Evolutionary conservation across 2,888 invertebrate genomes (phyloP), one percentile per base, ranked within the genome.

Genomic region (Eudemis profundana): DNA sequence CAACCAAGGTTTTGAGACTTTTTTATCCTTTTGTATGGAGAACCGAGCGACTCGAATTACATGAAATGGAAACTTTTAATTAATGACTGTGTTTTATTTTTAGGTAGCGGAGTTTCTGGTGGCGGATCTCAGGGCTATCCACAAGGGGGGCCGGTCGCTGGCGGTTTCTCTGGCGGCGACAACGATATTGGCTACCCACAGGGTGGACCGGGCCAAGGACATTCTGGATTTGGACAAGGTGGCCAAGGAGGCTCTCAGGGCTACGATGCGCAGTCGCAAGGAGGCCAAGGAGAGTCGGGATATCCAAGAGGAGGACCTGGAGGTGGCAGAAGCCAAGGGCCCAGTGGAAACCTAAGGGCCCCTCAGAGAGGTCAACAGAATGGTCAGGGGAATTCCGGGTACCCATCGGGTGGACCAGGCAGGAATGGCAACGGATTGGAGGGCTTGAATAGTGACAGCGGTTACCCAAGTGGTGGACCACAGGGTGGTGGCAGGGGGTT

Each of bases 381-480:
- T 42, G 72, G 73, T 29, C 59, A 59, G 21, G 74, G 73, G n/a
- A 49, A 40, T 57, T 73, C 71, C 8, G 84, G 85, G 14, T 84
- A 83, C 68, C 76, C 83, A 56, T 75, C 76, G 53, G 82, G 80
- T 40, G 75, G 79, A 62, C 77, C 79, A 1, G 68, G 68, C 5
- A 65, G 67, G 12, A 69, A 57, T 54, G 33, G 29, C n/a, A 68
- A 68, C 8, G 70, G 73, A 54, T 68, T 68, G 38, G 47, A 70
- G 42, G 66, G 68, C 19, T 44, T 51, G 42, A 63, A 65, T 14
- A 66, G 70, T 40, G 67, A 68, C 49, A 64, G 61, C 12, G 74
- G 84, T 40, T 83, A 82, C 66, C 76, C 81, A 4, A 76, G 74
- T 66, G 82, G 77, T 36, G 73, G 80, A 0, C 75, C 79, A 3